Evolutionary conservation across 2,797 vertebrate genomes (phyloP).

Genomic region (Phyllotis vaccarum): DNA sequence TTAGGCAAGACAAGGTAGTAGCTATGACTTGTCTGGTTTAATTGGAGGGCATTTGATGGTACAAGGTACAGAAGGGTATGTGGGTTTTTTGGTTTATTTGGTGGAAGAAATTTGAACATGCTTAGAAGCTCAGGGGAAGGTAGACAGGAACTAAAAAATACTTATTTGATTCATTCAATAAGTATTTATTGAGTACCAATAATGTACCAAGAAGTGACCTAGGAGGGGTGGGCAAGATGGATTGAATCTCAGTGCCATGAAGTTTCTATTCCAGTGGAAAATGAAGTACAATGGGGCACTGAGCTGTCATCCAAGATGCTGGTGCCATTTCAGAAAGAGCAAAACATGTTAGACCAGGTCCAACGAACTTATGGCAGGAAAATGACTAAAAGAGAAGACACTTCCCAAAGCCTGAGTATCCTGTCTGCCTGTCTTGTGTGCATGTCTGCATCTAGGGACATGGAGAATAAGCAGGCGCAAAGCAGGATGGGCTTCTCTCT

Average conservation of each 20-base stretch:
- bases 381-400: not conserved
- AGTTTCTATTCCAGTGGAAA: not conserved
- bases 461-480: not conserved
- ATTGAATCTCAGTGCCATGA: not conserved
- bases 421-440: not conserved
- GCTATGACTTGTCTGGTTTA: conserved; percentile 1
- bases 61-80: not conserved
- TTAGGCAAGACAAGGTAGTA: not conserved
- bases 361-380: not conserved
- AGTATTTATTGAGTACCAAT: conserved; percentile 11
- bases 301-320: not conserved
- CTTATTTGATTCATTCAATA: conserved; percentile 24
- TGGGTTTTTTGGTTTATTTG: not conserved
- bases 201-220: not conserved
- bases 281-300: no score
- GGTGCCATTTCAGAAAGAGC: conserved; percentile 22
- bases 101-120: conserved; percentile 17
- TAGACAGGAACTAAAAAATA: not conserved
- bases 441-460: not conserved
- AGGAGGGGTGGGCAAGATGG: not conserved
- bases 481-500: conserved; percentile 32
- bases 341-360: conserved; percentile 36
- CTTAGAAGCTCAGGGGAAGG: not conserved
- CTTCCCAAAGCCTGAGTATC: not conserved
- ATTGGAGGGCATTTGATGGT: not conserved